Percentiles rank a stretch among this genome's conserved stretches.
Evolutionary conservation across 2,113 vertebrate species (phyloP).

Genomic region (Scalopus aquaticus): DNA sequence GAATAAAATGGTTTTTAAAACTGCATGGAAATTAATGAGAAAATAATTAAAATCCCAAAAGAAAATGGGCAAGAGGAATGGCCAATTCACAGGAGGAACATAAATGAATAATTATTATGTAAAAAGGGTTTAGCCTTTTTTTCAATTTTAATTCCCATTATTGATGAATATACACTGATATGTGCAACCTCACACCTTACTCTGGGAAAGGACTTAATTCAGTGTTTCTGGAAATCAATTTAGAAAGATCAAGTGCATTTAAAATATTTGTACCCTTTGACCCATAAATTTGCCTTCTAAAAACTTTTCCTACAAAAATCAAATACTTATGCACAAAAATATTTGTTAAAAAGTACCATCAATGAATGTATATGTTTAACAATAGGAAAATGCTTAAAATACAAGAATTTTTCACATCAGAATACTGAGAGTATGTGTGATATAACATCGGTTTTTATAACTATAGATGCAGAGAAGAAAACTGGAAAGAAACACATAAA

Average conservation of each 20-base stretch:
- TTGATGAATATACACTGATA: not conserved
- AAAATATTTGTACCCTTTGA: not conserved
- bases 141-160: slow-evolving; percentile 28
- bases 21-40: slow-evolving; percentile 30
- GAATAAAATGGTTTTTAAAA: slow-evolving; percentile 40
- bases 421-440: not conserved
- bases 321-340: slow-evolving; percentile 44
- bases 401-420: not conserved
- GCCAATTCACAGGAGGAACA: slow-evolving; percentile 41
- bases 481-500: slow-evolving; percentile 9
- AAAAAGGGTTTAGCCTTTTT: slow-evolving; percentile 22
- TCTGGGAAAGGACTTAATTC: not conserved
- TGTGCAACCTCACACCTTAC: not conserved
- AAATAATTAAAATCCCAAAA: slow-evolving; percentile 54
- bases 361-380: not conserved
- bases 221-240: slow-evolving; percentile 9
- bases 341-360: slow-evolving; percentile 1
- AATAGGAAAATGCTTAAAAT: slow-evolving; percentile 14
- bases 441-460: not conserved
- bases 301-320: not conserved
- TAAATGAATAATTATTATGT: not conserved
- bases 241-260: slow-evolving; percentile 17
- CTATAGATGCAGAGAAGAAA: slow-evolving; percentile 4
- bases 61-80: slow-evolving; percentile 26
- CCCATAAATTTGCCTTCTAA: slow-evolving; percentile 10